Evolutionary conservation across 2,113 vertebrate genomes (phyloP).

Genomic region (Entelurus aequoreus): DNA sequence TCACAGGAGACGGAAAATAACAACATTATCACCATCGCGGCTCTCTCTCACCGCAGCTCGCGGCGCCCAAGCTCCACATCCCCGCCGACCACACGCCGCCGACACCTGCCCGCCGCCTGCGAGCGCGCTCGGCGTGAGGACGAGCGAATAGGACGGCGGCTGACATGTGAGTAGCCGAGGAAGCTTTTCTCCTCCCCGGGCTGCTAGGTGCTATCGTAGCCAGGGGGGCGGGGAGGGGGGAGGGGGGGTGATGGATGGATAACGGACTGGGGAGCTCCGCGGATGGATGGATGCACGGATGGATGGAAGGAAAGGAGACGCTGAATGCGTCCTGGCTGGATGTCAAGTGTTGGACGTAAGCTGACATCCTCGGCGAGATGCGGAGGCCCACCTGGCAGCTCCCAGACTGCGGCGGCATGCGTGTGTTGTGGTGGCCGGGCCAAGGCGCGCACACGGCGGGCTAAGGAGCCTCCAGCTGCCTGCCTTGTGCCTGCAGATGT

Average conservation of each 20-base stretch:
- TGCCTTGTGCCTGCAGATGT: conserved; percentile 9
- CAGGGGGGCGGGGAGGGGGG: not conserved
- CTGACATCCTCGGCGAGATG: conserved; percentile 47
- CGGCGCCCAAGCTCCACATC: conserved; percentile 51
- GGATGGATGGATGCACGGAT: not conserved
- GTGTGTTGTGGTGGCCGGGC: conserved; percentile 5
- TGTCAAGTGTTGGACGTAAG: conserved; percentile 28
- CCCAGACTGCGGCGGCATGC: conserved; percentile 37
- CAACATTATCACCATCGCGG: conserved; percentile 43
- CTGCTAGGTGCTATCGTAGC: conserved; percentile 33
- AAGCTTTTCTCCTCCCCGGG: conserved; percentile 46
- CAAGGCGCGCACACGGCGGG: not conserved
- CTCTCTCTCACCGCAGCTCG: conserved; percentile 47
- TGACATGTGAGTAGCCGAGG: conserved; percentile 77
- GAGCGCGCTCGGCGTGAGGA: conserved; percentile 51
- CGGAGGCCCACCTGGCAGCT: conserved; percentile 57
- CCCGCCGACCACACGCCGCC: conserved; percentile 19
- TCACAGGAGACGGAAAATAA: conserved; percentile 55
- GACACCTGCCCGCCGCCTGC: conserved; percentile 46
- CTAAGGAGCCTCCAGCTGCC: not conserved
- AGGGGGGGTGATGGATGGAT: not conserved
- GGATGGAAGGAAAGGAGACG: conserved; percentile 12
- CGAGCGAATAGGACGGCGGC: conserved; percentile 52
- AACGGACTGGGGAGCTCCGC: too few relatives aligned
- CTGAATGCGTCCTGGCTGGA: conserved; percentile 8